phyloP scores from a whole-genome alignment of 2,888 invertebrate species.

The Tetramorium bicarinatum region DNA sequence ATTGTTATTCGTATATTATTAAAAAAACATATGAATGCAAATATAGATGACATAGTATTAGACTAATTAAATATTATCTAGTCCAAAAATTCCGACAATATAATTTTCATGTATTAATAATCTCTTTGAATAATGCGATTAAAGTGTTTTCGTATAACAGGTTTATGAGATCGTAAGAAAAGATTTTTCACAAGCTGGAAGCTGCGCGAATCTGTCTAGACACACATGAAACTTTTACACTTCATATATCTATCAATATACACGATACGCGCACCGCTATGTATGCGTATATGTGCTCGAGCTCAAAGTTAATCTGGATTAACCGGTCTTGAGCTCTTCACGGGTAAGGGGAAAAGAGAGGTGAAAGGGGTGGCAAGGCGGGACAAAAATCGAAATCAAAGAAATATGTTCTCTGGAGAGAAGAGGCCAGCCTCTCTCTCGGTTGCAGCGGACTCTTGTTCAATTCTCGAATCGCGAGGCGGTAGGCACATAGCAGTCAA shows the following conservation, averaged over 20 bases:
- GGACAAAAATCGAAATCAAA: slow-evolving; percentile 74
- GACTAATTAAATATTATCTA: neutral
- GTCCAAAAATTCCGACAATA: neutral
- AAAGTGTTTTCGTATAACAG: slow-evolving; percentile 5
- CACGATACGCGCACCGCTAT: slow-evolving; percentile 44
- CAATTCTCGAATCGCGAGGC: slow-evolving; percentile 42
- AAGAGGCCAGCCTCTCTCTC: slow-evolving; percentile 48
- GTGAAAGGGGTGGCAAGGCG: slow-evolving; percentile 43
- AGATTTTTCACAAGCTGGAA: neutral
- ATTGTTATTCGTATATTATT: neutral
- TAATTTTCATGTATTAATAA: neutral
- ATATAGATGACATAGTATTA: neutral
- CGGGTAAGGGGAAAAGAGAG: slow-evolving; percentile 44
- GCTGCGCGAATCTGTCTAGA: slow-evolving; percentile 17
- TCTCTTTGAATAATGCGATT: slow-evolving; percentile 12
- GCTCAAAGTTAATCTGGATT: slow-evolving; percentile 80
- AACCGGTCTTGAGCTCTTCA: slow-evolving; percentile 78
- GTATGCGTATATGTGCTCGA: slow-evolving; percentile 60
- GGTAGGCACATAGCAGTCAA: slow-evolving; percentile 16
- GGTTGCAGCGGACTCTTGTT: slow-evolving; percentile 57
- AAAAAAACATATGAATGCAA: neutral
- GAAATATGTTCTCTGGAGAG: slow-evolving; percentile 73
- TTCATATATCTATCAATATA: slow-evolving; percentile 33
- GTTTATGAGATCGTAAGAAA: neutral
- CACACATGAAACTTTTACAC: slow-evolving; percentile 18